Evolutionary conservation across 2,797 vertebrate species (phyloP).

Genomic region (Phataginus tricuspis): DNA sequence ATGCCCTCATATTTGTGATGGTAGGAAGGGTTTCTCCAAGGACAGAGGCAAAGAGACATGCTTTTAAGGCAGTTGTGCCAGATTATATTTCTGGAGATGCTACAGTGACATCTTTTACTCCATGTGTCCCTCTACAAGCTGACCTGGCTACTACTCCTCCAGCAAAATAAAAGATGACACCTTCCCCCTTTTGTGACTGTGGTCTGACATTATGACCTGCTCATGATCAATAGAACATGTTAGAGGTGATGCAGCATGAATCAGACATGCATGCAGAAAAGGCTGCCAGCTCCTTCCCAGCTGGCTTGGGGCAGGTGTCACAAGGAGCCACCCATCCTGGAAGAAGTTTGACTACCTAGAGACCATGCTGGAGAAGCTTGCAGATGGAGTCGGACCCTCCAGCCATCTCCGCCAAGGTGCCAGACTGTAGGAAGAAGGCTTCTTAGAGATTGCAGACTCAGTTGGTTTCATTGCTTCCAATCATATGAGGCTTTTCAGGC

Average conservation of each 20-base stretch:
- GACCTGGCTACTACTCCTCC: too few relatives aligned
- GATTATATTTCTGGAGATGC: not conserved
- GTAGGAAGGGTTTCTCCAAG: not conserved
- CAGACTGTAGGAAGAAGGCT: not conserved
- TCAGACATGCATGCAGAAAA: not conserved
- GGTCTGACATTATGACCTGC: not conserved
- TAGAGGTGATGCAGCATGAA: not conserved
- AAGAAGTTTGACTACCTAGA: not conserved
- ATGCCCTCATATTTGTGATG: not conserved
- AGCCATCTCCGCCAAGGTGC: not conserved
- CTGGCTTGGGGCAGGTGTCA: fast-evolving
- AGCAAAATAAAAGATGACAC: not conserved
- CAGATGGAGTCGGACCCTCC: not conserved
- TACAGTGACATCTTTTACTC: not conserved
- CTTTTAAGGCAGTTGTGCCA: not conserved
- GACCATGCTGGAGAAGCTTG: not conserved
- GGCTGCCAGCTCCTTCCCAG: not conserved
- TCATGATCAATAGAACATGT: not conserved
- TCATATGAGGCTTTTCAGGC: not conserved
- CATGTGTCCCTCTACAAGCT: not conserved
- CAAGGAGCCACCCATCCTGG: not conserved
- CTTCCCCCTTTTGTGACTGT: not conserved
- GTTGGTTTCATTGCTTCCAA: fast-evolving
- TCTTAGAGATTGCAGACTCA: fast-evolving
- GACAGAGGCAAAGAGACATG: not conserved